phyloP scores from a whole-genome alignment of 2,797 vertebrate species.

The Onychomys arenicola region DNA sequence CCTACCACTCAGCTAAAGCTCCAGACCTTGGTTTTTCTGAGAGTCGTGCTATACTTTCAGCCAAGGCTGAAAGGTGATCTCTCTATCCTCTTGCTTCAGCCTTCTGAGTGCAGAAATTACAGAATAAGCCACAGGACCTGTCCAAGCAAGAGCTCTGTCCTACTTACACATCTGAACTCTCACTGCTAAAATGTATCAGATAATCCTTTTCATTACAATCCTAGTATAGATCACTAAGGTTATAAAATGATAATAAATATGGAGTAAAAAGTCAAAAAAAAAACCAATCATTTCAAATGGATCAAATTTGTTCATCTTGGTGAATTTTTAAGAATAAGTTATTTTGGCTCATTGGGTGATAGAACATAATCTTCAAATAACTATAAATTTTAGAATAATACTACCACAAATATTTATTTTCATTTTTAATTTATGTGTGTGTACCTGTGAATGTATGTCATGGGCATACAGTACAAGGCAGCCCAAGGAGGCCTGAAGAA shows the following conservation, averaged over 20 bases:
- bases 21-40: neutral
- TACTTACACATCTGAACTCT: conserved; percentile 37
- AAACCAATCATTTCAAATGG: conserved; percentile 54
- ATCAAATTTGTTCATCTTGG: conserved; percentile 1
- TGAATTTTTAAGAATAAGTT: conserved; percentile 47
- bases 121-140: neutral
- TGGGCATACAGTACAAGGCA: no score
- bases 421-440: neutral
- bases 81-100: neutral
- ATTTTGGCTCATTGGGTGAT: conserved; percentile 14
- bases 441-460: neutral
- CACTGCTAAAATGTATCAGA: neutral
- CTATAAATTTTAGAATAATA: conserved; percentile 33
- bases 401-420: conserved; percentile 21
- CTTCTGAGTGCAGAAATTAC: neutral
- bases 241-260: conserved; percentile 6
- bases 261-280: conserved; percentile 32
- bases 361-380: conserved; percentile 54
- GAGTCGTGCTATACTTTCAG: neutral
- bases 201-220: conserved; percentile 29
- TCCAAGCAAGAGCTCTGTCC: conserved; percentile 5
- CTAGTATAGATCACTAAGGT: conserved; percentile 22
- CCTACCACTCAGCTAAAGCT: neutral
- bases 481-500: no score
- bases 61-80: neutral